Evolutionary conservation across 1,140 invertebrate species (phyloP).

Genomic region (Lerema accius): DNA sequence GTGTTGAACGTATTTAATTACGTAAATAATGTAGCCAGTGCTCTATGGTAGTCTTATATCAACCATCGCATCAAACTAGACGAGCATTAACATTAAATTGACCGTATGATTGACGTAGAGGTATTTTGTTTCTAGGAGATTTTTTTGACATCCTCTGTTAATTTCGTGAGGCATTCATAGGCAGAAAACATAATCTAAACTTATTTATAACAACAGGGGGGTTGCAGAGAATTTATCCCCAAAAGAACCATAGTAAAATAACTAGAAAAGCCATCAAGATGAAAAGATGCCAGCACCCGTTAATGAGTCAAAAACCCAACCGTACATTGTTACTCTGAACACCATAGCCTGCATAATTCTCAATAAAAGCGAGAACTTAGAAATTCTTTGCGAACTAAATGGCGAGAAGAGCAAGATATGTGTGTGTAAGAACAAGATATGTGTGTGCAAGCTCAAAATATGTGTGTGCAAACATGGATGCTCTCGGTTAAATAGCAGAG

Average conservation of each 20-base stretch:
- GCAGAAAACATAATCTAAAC: no score
- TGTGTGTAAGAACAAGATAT: no score
- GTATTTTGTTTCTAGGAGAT: no score
- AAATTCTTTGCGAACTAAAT: conserved; percentile 23
- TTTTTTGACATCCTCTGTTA: no score
- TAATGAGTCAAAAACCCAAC: conserved; percentile 18
- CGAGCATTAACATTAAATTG: not conserved
- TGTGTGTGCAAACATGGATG: conserved; percentile 21
- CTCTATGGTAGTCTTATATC: conserved; percentile 40
- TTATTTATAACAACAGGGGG: no score
- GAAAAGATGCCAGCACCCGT: no score
- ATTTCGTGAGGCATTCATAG: no score
- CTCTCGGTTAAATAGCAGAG: conserved; percentile 33
- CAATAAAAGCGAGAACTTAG: conserved; percentile 2
- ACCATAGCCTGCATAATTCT: not conserved
- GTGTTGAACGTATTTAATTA: conserved; percentile 56
- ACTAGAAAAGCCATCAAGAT: no score
- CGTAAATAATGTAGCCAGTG: conserved; percentile 48
- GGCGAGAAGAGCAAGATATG: conserved; percentile 13
- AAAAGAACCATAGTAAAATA: no score
- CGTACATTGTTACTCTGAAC: conserved; percentile 9
- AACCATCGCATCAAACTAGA: not conserved
- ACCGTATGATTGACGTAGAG: not conserved
- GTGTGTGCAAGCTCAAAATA: no score
- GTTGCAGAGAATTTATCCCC: no score